Conservation (phyloP, 53 echinoderm and acorn worm genomes). For the Echinometra lucunter region DNA sequence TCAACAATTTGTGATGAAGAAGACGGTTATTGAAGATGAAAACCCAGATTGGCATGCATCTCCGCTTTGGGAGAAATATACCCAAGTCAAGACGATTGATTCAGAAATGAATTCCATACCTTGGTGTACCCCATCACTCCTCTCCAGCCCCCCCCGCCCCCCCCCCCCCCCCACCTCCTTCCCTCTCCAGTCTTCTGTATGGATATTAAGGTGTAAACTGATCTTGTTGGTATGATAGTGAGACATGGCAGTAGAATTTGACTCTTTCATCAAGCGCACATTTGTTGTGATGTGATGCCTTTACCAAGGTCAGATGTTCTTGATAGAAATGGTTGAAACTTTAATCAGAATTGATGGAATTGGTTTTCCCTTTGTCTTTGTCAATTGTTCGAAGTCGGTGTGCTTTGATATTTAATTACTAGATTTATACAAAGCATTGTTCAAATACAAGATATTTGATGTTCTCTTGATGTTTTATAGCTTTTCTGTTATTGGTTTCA, state of each 20-base stretch:
- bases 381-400: neutral
- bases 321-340: neutral
- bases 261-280: slow-evolving; percentile 27
- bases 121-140: neutral
- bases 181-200: slow-evolving; percentile 17
- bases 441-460: neutral
- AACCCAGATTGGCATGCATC: slow-evolving; percentile 31
- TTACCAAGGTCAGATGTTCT: neutral
- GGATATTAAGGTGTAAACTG: neutral
- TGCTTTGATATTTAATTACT: neutral
- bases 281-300: slow-evolving; percentile 33
- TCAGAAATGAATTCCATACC: slow-evolving; percentile 54
- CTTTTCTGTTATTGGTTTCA: too few relatives aligned
- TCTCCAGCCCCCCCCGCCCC: neutral
- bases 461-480: too few relatives aligned
- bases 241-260: slow-evolving; percentile 35
- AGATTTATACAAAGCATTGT: neutral
- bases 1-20: slow-evolving; percentile 60
- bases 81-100: slow-evolving; percentile 48
- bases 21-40: slow-evolving; percentile 33
- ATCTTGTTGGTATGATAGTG: slow-evolving; percentile 25
- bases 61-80: slow-evolving; percentile 54
- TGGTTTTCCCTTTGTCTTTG: neutral
- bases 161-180: neutral
- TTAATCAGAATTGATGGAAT: neutral